phyloP scores from a whole-genome alignment of 2,113 vertebrate genomes.

The Salvelinus fontinalis region DNA sequence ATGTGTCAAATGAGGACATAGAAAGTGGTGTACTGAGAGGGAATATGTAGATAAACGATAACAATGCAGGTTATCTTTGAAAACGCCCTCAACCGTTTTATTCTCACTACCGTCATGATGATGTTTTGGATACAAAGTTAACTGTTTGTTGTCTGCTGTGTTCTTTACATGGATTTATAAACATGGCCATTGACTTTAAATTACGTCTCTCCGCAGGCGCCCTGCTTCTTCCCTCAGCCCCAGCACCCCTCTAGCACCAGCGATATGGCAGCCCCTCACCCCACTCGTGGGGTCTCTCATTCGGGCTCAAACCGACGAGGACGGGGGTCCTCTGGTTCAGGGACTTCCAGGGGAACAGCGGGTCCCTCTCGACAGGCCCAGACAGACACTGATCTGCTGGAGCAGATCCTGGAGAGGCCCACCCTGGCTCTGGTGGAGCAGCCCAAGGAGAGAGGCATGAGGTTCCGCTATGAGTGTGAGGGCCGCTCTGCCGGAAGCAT shows the following conservation, averaged over 20 bases:
- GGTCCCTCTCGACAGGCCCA: conserved; percentile 21
- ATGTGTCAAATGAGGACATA: conserved; percentile 27
- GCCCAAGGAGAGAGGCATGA: conserved; percentile 92
- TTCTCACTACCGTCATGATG: too few species aligned
- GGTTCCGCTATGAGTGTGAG: conserved; percentile 92
- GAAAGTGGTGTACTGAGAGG: conserved; percentile 18
- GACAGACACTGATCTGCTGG: conserved; percentile 51
- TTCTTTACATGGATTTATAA: too few species aligned
- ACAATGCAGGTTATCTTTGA: too few species aligned
- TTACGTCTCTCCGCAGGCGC: conserved; percentile 22
- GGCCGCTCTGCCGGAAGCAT: conserved; percentile 91
- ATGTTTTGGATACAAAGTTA: too few species aligned
- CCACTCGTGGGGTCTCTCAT: conserved; percentile 21
- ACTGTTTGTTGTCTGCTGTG: too few species aligned
- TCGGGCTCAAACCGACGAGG: conserved; percentile 1
- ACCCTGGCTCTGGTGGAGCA: conserved; percentile 83
- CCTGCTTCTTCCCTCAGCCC: conserved; percentile 23
- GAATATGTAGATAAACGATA: conserved; percentile 37
- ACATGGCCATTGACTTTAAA: too few species aligned
- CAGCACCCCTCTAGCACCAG: conserved; percentile 15
- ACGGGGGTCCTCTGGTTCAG: conserved; percentile 16
- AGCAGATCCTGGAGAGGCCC: conserved; percentile 72
- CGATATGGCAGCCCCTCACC: conserved; percentile 38
- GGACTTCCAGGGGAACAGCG: neutral
- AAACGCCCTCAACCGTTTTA: too few species aligned